Percentiles rank a stretch among this genome's conserved stretches.
phyloP scores from a whole-genome alignment of 2,888 invertebrate genomes.

The Latheticus oryzae region DNA sequence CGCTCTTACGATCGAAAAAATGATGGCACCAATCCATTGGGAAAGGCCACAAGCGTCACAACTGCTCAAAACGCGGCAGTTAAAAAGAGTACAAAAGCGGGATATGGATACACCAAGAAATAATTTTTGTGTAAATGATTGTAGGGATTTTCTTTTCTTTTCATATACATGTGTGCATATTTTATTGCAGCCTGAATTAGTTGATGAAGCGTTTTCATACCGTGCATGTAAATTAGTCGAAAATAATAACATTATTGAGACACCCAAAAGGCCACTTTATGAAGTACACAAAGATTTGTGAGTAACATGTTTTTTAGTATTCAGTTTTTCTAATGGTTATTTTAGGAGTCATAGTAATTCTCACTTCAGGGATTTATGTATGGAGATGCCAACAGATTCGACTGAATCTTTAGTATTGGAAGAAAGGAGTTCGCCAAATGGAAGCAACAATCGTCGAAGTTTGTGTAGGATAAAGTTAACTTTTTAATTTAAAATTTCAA shows the following conservation, averaged over 20 bases:
- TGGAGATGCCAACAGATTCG: background rate
- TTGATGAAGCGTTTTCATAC: slow-evolving; percentile 3
- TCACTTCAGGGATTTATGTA: slow-evolving; percentile 2
- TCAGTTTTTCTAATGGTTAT: slow-evolving; percentile 7
- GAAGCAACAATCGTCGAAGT: slow-evolving; percentile 4
- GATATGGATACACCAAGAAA: slow-evolving; percentile 45
- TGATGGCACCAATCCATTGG: slow-evolving; percentile 47
- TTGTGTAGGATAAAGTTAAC: slow-evolving; percentile 18
- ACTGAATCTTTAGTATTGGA: slow-evolving; percentile 3
- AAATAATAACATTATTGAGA: slow-evolving; percentile 31
- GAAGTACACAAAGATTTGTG: slow-evolving; percentile 28
- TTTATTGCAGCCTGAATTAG: slow-evolving; percentile 11
- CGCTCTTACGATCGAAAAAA: slow-evolving; percentile 47
- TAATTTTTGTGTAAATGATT: slow-evolving; percentile 48
- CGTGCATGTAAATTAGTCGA: background rate
- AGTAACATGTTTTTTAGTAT: slow-evolving; percentile 1
- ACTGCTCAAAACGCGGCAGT: slow-evolving; percentile 45
- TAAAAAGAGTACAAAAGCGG: slow-evolving; percentile 47
- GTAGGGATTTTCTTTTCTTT: background rate
- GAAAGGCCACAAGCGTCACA: slow-evolving; percentile 49
- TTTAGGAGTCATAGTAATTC: slow-evolving; percentile 18
- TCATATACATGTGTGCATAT: too few relatives aligned
- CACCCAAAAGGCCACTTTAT: slow-evolving; percentile 25
- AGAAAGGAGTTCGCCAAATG: slow-evolving; percentile 6
- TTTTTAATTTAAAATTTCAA: slow-evolving; percentile 10